These are phyloP conservation scores for Epizoanthus scotinus DNA, from an alignment of 92 coral and sea anemone genomes.

Conservation along the genomic window DNA sequence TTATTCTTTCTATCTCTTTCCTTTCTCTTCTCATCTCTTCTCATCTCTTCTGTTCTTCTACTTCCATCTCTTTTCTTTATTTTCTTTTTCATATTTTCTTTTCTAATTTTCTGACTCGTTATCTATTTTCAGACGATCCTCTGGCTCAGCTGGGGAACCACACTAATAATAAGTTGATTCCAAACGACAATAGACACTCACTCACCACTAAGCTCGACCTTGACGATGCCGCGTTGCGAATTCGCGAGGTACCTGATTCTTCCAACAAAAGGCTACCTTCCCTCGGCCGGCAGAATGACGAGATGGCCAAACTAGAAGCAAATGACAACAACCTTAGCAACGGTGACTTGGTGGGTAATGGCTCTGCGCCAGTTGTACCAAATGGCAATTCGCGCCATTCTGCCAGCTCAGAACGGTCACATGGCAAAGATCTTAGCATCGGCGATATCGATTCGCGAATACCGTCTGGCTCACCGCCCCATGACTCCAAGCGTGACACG, in stretches of 20 bases:
- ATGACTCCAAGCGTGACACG: constrained; percentile 87
- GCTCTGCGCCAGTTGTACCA: constrained; percentile 84
- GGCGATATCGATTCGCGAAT: constrained; percentile 94
- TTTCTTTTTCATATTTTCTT: no score
- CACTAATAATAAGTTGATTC: constrained; percentile 58
- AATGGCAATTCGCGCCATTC: constrained; percentile 97
- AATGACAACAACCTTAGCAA: constrained; percentile 80
- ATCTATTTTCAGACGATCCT: constrained; percentile 29
- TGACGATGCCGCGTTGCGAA: constrained; percentile 76
- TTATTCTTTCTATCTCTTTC: no score
- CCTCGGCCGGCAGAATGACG: constrained; percentile 60
- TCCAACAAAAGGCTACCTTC: constrained; percentile 56
- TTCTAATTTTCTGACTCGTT: background rate
- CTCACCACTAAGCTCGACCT: constrained; percentile 80
- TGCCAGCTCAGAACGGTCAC: constrained; percentile 78
- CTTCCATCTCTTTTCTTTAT: no score
- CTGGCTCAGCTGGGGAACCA: constrained; percentile 42
- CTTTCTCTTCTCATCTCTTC: no score
- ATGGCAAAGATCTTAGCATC: constrained; percentile 78
- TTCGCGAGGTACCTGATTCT: constrained; percentile 70
- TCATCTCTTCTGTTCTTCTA: no score
- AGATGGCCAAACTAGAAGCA: constrained; percentile 61
- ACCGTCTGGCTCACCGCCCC: constrained; percentile 79
- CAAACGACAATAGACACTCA: constrained; percentile 70
- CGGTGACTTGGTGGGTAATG: constrained; percentile 89